Base-by-base conservation (phyloP, 2,113 vertebrate species). In the Capreolus pygargus region DNA sequence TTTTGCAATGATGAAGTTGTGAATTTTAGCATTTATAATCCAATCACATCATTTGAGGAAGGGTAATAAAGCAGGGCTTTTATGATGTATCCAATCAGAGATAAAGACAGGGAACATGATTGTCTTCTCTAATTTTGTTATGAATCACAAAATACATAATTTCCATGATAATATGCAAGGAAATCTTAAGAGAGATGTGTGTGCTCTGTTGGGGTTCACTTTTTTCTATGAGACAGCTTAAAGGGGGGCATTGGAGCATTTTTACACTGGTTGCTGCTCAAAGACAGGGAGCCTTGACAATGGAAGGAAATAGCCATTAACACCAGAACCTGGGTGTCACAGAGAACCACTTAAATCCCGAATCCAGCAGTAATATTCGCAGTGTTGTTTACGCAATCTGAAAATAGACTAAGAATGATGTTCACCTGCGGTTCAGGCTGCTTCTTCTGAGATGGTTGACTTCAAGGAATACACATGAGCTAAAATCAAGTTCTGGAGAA, bases 91-190 rank as follows among this genome's bases (percentile, higher is more conserved):
- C 85, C 74, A 94, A 96, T 97, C 94, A 96, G 88, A 87, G 61
- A 94, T 86, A 92, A 97, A 96, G 84, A 97, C 33, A 57, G 93
- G 93, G 84, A 91, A 64, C 28, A 79, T 39, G 64, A 70, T 47
- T 96, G 67, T 92, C 78, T 97, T 91, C 90, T 55, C 39, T 60
- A 89, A 94, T 86, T 97, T 96, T 84, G 30, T 89, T 83, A 86
- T 86, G 89, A 95, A 60, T 86, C 36, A 50, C 70, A 83, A 89
- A 83, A 97, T 79, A 55, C 61, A 13, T 76, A 78, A 89, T 95
- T 95, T 96, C 89, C 79, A 89, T 33, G 21, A n/a, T 47, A 58
- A 94, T 47, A 61, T 67, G 21, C 16, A 8, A 82, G 39, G 76
- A 83, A 94, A 92, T 33, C 16, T 95, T 86, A 47, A 90, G 52